Conservation (phyloP, 2,888 invertebrate genomes). For the Ephialtes manifestator region DNA sequence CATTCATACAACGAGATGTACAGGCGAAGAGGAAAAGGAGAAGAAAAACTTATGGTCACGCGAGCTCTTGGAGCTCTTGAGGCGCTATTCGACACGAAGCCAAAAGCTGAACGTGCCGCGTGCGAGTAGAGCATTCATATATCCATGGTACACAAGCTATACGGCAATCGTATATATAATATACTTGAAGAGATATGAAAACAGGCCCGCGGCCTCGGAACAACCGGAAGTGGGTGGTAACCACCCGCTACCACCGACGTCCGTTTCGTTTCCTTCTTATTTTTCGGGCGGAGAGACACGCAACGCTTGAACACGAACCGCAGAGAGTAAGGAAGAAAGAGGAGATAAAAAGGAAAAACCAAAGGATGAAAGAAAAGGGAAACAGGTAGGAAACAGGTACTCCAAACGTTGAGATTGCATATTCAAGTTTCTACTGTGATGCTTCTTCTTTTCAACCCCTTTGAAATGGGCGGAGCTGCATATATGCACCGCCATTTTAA, state of each 20-base stretch:
- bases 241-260: constrained; percentile 82
- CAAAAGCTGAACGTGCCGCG: constrained; percentile 64
- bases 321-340: constrained; percentile 29
- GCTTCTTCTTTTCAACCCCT: constrained; percentile 13
- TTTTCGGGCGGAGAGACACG: constrained; percentile 59
- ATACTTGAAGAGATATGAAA: constrained; percentile 64
- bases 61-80: constrained; percentile 36
- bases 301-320: constrained; percentile 55
- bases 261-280: constrained; percentile 73
- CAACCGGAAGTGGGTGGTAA: constrained; percentile 83
- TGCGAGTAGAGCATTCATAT: constrained; percentile 27
- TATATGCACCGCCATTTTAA: not conserved
- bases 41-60: constrained; percentile 66
- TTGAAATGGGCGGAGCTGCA: not conserved
- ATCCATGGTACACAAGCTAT: constrained; percentile 32
- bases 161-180: constrained; percentile 52
- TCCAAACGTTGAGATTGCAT: constrained; percentile 32
- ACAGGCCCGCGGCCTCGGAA: constrained; percentile 74
- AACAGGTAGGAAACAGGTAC: constrained; percentile 18
- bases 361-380: constrained; percentile 34
- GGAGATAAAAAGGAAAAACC: constrained; percentile 16
- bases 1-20: constrained; percentile 55
- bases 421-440: constrained; percentile 15
- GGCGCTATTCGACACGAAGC: constrained; percentile 61
- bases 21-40: constrained; percentile 42